Evolutionary conservation across 2,888 invertebrate genomes (phyloP).

Genomic region (Eupithecia exiguata): DNA sequence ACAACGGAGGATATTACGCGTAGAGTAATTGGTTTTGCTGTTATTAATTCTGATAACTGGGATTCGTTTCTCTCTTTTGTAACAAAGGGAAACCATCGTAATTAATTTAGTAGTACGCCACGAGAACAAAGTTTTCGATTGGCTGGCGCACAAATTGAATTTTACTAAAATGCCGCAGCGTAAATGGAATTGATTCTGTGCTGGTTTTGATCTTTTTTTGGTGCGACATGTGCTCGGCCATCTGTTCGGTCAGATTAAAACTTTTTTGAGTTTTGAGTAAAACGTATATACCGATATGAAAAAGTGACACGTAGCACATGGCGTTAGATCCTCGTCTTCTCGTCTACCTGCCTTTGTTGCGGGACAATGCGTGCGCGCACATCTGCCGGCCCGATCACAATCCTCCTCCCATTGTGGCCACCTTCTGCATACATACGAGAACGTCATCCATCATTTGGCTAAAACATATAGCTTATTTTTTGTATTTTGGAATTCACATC

Average conservation of each 20-base stretch:
- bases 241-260: conserved; percentile 80
- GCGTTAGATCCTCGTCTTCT: conserved; percentile 66
- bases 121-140: conserved; percentile 64
- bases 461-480: conserved; percentile 13
- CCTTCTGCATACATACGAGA: conserved; percentile 52
- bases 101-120: conserved; percentile 76
- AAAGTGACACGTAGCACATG: conserved; percentile 82
- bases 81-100: conserved; percentile 82
- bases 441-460: conserved; percentile 53
- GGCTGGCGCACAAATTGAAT: conserved; percentile 55
- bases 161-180: conserved; percentile 50
- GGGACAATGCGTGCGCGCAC: conserved; percentile 73
- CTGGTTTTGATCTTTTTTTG: conserved; percentile 57
- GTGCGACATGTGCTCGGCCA: conserved; percentile 74
- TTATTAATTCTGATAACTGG: conserved; percentile 83
- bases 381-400: conserved; percentile 70
- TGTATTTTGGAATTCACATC: conserved; percentile 9
- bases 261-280: conserved; percentile 73
- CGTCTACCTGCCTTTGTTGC: conserved; percentile 80
- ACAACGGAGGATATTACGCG: conserved; percentile 74
- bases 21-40: conserved; percentile 79
- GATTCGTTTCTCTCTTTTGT: conserved; percentile 83
- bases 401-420: conserved; percentile 53
- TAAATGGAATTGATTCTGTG: conserved; percentile 38
- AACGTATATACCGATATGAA: conserved; percentile 71